Conservation (phyloP, 2,113 vertebrate genomes). For the Sinosuthora webbiana region DNA sequence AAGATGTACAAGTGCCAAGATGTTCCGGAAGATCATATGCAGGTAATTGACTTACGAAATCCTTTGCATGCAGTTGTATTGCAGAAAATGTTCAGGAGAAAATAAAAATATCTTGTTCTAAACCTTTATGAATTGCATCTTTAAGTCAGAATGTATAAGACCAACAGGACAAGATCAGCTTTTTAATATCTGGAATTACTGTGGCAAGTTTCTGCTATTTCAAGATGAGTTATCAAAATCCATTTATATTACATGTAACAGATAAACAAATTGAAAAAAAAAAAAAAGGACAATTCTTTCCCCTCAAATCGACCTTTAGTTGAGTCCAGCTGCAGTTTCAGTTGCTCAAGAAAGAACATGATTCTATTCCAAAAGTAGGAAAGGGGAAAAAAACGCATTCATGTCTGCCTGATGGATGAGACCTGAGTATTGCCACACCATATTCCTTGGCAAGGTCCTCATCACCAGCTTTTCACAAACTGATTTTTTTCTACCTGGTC, state of each 20-base stretch:
- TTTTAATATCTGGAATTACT: background rate
- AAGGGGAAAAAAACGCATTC: background rate
- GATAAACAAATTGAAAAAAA: background rate
- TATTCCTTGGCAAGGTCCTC: background rate
- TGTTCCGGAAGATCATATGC: background rate
- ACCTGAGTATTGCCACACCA: background rate
- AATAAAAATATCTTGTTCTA: background rate
- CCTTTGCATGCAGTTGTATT: rapidly evolving
- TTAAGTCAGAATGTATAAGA: background rate
- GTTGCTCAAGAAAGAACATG: background rate
- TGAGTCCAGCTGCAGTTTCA: background rate
- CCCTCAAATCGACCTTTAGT: background rate
- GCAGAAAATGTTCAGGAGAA: background rate
- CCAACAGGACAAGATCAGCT: background rate
- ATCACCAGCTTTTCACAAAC: background rate
- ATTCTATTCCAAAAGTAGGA: background rate
- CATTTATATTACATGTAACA: background rate
- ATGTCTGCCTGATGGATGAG: background rate
- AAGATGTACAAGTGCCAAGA: background rate
- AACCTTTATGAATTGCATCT: background rate
- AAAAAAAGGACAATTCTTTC: background rate
- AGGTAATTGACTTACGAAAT: background rate
- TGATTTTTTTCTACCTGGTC: background rate
- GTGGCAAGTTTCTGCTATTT: background rate
- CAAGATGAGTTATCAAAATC: background rate